A percentile compares a stretch with the other conserved stretches of the same genome.
Conservation (phyloP, 2,113 vertebrate genomes). For the Etheostoma cragini region DNA sequence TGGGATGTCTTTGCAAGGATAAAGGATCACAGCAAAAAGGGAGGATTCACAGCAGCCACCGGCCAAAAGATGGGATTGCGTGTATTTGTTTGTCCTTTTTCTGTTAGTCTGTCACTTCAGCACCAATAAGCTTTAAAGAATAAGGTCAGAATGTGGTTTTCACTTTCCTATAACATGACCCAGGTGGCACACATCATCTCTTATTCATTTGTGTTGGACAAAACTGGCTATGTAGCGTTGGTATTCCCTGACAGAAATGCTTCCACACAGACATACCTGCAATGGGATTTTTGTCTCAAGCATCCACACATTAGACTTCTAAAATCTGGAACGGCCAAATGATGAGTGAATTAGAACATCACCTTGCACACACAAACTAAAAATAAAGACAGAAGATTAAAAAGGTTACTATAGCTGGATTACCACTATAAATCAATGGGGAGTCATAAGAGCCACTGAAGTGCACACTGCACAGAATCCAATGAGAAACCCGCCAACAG, state of each 20-base stretch:
- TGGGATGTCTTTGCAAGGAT: constrained; percentile 25
- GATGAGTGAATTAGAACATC: constrained; percentile 3
- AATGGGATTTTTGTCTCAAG: neutral
- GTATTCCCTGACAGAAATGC: neutral
- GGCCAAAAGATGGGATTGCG: constrained; percentile 24
- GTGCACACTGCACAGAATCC: constrained; percentile 50
- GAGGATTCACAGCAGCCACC: constrained; percentile 10
- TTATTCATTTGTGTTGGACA: neutral
- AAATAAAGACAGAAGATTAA: constrained; percentile 33
- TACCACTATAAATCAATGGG: constrained; percentile 44
- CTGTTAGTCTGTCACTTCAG: constrained; percentile 8
- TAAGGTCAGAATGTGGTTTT: constrained; percentile 1
- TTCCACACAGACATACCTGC: neutral
- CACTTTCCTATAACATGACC: neutral
- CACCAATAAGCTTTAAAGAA: constrained; percentile 16
- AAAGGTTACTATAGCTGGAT: constrained; percentile 20
- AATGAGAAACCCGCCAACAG: constrained; percentile 51
- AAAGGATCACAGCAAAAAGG: constrained; percentile 34
- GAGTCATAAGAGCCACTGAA: constrained; percentile 40
- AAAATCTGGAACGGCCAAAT: neutral
- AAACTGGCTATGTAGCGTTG: neutral
- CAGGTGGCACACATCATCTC: neutral
- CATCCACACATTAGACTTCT: neutral
- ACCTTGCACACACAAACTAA: constrained; percentile 12
- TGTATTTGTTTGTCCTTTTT: constrained; percentile 27